Conservation (phyloP, 2,113 vertebrate genomes). For the Progne subis region DNA sequence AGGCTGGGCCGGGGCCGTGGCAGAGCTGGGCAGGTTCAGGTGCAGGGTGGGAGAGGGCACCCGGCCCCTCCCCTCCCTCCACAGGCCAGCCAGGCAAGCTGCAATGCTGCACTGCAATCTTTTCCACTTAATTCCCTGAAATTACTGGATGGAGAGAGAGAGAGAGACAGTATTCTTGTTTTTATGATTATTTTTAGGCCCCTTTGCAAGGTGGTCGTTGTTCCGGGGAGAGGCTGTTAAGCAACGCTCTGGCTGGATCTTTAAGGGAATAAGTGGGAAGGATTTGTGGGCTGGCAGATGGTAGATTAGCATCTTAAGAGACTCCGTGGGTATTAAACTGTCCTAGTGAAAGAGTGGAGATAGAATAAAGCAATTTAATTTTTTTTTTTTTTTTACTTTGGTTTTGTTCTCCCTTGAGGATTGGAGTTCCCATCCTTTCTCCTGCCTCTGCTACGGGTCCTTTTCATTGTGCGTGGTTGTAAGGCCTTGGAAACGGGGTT, state of each 20-base stretch:
- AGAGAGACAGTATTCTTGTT: neutral
- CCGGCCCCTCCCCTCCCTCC: neutral
- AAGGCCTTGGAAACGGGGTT: neutral
- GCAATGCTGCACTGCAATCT: neutral
- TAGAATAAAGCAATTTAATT: neutral
- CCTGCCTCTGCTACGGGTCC: neutral
- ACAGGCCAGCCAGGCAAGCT: neutral
- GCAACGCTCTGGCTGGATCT: neutral
- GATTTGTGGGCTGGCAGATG: constrained; percentile 46
- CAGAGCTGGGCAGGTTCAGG: too few relatives aligned
- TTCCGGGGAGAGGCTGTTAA: neutral
- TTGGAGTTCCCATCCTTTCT: neutral
- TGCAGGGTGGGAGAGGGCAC: neutral
- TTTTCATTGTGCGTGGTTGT: neutral
- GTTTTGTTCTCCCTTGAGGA: neutral
- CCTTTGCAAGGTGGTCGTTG: neutral
- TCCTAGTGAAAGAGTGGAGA: constrained; percentile 18
- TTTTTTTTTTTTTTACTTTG: neutral
- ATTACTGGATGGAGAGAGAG: neutral
- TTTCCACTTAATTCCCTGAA: neutral
- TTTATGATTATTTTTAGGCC: neutral
- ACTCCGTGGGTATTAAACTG: constrained; percentile 25
- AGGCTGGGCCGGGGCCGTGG: neutral
- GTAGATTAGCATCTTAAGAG: constrained; percentile 52
- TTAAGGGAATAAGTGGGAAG: constrained; percentile 50